Evolutionary conservation across 2,888 invertebrate species (phyloP).

Genomic region (Calephelis perditalis): DNA sequence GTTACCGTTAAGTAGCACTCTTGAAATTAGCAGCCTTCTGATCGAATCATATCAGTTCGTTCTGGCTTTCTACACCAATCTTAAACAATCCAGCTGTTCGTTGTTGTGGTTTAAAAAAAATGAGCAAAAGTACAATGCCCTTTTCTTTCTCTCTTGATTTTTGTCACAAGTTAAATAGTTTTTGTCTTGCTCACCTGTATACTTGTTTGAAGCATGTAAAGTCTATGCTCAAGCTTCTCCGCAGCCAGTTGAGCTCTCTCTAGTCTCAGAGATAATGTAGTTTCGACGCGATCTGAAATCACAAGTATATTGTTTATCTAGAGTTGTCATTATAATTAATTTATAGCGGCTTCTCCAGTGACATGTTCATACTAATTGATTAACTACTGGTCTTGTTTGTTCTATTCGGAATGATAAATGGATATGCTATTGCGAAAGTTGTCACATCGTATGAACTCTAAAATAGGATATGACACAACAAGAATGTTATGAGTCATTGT

Average conservation of each 20-base stretch:
- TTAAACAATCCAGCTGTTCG: too few species aligned
- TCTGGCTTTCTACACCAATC: too few species aligned
- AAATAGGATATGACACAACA: slow-evolving; percentile 72
- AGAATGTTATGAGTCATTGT: slow-evolving; percentile 32
- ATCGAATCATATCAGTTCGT: too few species aligned
- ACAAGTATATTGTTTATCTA: neutral
- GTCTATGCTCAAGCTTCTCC: slow-evolving; percentile 63
- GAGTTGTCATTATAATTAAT: slow-evolving; percentile 18
- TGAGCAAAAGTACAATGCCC: too few species aligned
- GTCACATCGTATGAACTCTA: slow-evolving; percentile 45
- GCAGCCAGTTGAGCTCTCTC: slow-evolving; percentile 71
- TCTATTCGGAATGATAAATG: slow-evolving; percentile 52
- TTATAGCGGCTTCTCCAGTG: slow-evolving; percentile 17
- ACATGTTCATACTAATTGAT: slow-evolving; percentile 41
- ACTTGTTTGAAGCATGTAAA: slow-evolving; percentile 66
- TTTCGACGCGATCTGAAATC: slow-evolving; percentile 66
- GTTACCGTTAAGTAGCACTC: too few species aligned
- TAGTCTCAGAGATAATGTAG: slow-evolving; percentile 62
- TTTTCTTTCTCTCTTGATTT: too few species aligned
- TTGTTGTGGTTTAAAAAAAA: too few species aligned
- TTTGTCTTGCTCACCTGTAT: slow-evolving; percentile 46
- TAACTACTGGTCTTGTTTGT: slow-evolving; percentile 52
- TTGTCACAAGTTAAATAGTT: too few species aligned
- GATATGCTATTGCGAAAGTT: slow-evolving; percentile 58
- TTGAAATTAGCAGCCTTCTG: too few species aligned